Evolutionary conservation across 2,113 vertebrate genomes (phyloP), one percentile per base, ranked within the genome.

Genomic region (Prinia subflava): DNA sequence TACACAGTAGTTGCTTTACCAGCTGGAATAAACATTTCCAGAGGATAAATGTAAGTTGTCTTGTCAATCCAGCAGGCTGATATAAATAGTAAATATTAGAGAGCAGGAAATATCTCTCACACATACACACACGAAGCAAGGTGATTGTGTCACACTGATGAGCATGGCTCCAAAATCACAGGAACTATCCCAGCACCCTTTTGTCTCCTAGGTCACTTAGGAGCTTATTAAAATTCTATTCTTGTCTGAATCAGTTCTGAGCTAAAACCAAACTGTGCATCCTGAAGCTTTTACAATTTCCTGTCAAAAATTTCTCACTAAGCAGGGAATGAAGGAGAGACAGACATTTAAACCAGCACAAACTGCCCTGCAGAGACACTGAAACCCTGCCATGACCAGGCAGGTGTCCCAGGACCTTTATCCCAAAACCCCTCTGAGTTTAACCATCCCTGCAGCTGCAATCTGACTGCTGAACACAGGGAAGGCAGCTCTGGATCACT

Each of bases 21-120:
- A 87, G 50, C 82, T 90, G 69, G 56, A 87, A 77, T 44, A 90
- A 94, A 70, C 6, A 16, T 47, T 76, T 80, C 63, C 77, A 87
- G 76, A 57, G 30, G 6, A n/a, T 41, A 9, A 15, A 59, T 20
- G 24, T 31, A 22, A 63, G 39, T 75, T 84, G 84, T 64, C 80
- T 73, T 78, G 46, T 75, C n/a, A 70, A 17, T 35, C 65, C 74
- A 70, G 41, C 39, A 70, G 70, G 9, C 35, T 69, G 83, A 74
- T 11, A 69, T 73, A 87, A 84, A 74, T 17, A 41, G 24, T 77
- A 56, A 92, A 41, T 67, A 69, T 60, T 47, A 47, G 57, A 65
- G 56, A 78, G 21, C 60, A 57, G n/a, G 30, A 37, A 89, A 65
- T 22, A 9, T 31, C 9, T 42, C 71, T 68, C 70, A 31, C 24